phyloP scores from a whole-genome alignment of 2,113 vertebrate genomes.

The Myotis brandtii region DNA sequence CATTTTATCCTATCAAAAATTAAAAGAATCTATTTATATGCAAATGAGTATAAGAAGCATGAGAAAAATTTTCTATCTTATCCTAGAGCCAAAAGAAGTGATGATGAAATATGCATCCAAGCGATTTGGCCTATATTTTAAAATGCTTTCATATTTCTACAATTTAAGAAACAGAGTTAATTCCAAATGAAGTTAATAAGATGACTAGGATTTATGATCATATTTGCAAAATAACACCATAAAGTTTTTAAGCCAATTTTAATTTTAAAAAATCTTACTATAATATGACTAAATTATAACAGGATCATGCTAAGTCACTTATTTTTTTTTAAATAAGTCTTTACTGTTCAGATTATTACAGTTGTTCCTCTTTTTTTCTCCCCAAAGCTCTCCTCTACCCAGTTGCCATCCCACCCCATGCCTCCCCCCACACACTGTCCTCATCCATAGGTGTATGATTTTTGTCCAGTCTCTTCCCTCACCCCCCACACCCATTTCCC shows the following conservation, averaged over 20 bases:
- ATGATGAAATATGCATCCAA: slow-evolving; percentile 32
- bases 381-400: too few species aligned
- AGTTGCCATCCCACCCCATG: too few species aligned
- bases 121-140: slow-evolving; percentile 32
- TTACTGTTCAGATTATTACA: too few species aligned
- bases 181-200: slow-evolving; percentile 49
- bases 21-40: slow-evolving; percentile 34
- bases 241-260: slow-evolving; percentile 37
- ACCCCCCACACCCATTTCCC: too few species aligned
- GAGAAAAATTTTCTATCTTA: background rate
- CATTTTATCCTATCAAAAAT: slow-evolving; percentile 26
- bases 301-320: background rate
- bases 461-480: too few species aligned
- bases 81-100: background rate
- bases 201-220: background rate
- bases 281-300: background rate
- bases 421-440: too few species aligned
- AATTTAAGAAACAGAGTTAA: slow-evolving; percentile 37
- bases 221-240: slow-evolving; percentile 21
- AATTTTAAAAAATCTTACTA: background rate
- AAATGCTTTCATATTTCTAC: slow-evolving; percentile 11
- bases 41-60: background rate
- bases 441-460: too few species aligned
- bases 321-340: too few species aligned
- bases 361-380: too few species aligned